phyloP scores from a whole-genome alignment of 1,140 invertebrate species.

The Pogonognathellus flavescens region DNA sequence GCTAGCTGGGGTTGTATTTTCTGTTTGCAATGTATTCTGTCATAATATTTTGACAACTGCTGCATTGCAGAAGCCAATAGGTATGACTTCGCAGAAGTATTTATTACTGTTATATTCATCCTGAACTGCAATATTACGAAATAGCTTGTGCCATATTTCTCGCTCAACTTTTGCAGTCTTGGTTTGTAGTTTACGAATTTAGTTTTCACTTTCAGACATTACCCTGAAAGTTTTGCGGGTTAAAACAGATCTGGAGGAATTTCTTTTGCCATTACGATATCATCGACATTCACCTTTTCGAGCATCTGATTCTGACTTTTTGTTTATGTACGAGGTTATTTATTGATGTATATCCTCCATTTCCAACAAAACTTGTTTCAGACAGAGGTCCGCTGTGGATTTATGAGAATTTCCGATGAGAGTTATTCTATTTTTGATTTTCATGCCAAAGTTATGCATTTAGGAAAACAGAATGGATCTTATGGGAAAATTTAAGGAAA shows the following conservation, averaged over 20 bases:
- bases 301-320: conserved; percentile 29
- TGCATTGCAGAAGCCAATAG: conserved; percentile 20
- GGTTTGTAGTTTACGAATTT: background rate
- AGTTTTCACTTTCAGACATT: conserved; percentile 7
- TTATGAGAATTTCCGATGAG: background rate
- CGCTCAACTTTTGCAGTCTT: background rate
- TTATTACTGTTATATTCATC: too few relatives aligned
- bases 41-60: conserved; percentile 45
- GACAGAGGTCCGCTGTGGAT: background rate
- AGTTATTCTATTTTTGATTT: conserved; percentile 9
- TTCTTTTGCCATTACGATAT: background rate
- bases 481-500: background rate
- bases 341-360: background rate
- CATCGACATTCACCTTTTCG: background rate
- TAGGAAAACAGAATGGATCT: too few relatives aligned
- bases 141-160: background rate
- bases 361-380: background rate
- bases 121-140: too few relatives aligned
- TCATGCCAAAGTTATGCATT: background rate
- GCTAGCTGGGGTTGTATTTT: background rate
- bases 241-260: too few relatives aligned
- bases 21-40: conserved; percentile 29
- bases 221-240: background rate
- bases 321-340: conserved; percentile 19
- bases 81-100: background rate